Evolutionary conservation across 2,888 invertebrate genomes (phyloP).

Genomic region (Trachelus tabidus): DNA sequence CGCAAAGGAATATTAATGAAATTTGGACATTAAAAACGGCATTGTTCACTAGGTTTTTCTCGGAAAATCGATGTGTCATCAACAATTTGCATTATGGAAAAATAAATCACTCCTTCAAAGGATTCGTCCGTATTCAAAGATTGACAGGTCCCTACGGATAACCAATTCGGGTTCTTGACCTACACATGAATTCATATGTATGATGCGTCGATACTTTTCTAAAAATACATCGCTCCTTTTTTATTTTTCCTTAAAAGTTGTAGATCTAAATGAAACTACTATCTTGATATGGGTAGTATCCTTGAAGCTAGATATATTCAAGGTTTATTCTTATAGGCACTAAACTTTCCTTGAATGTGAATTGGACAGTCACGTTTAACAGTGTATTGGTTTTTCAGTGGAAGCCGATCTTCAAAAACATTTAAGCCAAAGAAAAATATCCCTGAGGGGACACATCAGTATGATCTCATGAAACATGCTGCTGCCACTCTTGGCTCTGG

Average conservation of each 20-base stretch:
- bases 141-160: slow-evolving; percentile 22
- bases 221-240: too few relatives aligned
- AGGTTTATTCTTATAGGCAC: too few relatives aligned
- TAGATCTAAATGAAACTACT: not conserved
- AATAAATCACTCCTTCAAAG: not conserved
- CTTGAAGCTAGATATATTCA: too few relatives aligned
- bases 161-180: slow-evolving; percentile 37
- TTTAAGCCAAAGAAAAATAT: slow-evolving; percentile 99
- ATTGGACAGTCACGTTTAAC: not conserved
- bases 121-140: not conserved
- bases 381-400: slow-evolving; percentile 68
- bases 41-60: too few relatives aligned
- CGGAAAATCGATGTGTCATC: not conserved
- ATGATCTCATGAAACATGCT: slow-evolving; percentile 99
- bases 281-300: too few relatives aligned
- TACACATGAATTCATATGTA: slow-evolving; percentile 26
- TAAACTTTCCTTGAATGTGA: too few relatives aligned
- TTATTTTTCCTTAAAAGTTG: too few relatives aligned
- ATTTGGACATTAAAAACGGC: too few relatives aligned
- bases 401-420: slow-evolving; percentile 93
- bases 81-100: not conserved
- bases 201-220: not conserved
- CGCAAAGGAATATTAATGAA: too few relatives aligned
- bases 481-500: slow-evolving; percentile 98
- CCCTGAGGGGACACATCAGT: slow-evolving; percentile 97